These are phyloP conservation scores for Caenorhabditis angaria DNA, from an alignment of 2,888 invertebrate species.

Conservation along the genomic window DNA sequence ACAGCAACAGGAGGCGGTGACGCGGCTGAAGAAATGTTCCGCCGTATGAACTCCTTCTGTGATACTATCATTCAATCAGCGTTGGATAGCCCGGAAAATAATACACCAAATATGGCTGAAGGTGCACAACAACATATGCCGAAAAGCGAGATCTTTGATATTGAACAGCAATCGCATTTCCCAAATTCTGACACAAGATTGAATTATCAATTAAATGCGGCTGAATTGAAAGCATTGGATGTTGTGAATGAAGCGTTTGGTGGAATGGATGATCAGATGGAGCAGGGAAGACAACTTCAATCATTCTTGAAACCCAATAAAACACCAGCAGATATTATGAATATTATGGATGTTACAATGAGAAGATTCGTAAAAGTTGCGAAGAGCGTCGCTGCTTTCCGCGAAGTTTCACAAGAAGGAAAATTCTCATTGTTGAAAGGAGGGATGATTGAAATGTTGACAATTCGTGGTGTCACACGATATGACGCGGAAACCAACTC, in stretches of 20 bases:
- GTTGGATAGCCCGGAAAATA: slow-evolving; percentile 42
- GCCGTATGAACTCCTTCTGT: slow-evolving; percentile 39
- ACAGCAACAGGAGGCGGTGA: slow-evolving; percentile 41
- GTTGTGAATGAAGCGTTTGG: slow-evolving; percentile 57
- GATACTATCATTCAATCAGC: slow-evolving; percentile 37
- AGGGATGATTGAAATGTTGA: slow-evolving; percentile 70
- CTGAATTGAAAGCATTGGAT: slow-evolving; percentile 64
- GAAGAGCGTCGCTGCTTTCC: slow-evolving; percentile 66
- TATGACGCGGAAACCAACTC: slow-evolving; percentile 58
- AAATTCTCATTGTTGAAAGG: slow-evolving; percentile 69
- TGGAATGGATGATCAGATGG: slow-evolving; percentile 66
- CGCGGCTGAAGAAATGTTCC: slow-evolving; percentile 38
- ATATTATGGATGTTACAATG: slow-evolving; percentile 71
- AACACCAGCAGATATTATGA: slow-evolving; percentile 66
- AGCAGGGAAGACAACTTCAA: slow-evolving; percentile 52
- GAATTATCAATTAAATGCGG: slow-evolving; percentile 59
- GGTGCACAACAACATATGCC: slow-evolving; percentile 11
- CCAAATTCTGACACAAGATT: slow-evolving; percentile 27
- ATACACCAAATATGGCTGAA: slow-evolving; percentile 19
- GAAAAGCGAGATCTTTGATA: slow-evolving; percentile 25
- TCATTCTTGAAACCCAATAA: slow-evolving; percentile 59
- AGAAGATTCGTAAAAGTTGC: slow-evolving; percentile 68
- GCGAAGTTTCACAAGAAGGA: slow-evolving; percentile 65
- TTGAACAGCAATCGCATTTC: neutral
- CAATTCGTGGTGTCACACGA: slow-evolving; percentile 65